A percentile compares a stretch with the other conserved stretches of the same genome.
These are phyloP conservation scores for Euwallacea similis DNA, from an alignment of 1,140 invertebrate genomes.

Conservation along the genomic window DNA sequence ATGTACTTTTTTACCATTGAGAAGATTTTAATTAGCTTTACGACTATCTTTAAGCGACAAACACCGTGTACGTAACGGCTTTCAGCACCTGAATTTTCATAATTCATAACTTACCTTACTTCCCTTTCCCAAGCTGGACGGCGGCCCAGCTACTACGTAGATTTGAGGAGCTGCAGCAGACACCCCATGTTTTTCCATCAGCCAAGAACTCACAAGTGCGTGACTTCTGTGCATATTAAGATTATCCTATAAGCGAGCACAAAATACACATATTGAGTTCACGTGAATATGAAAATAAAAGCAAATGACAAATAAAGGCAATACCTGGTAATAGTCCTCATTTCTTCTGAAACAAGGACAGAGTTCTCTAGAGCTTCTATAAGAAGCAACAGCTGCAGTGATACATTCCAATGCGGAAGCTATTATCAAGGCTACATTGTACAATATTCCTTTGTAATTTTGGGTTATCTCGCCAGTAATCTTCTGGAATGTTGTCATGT, in stretches of 20 bases:
- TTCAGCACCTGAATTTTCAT: too few relatives aligned
- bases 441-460: slow-evolving; percentile 34
- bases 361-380: slow-evolving; percentile 58
- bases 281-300: background rate
- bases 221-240: slow-evolving; percentile 53
- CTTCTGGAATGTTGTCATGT: slow-evolving; percentile 29
- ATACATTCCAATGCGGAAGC: slow-evolving; percentile 59
- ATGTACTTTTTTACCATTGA: too few relatives aligned
- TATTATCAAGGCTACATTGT: slow-evolving; percentile 60
- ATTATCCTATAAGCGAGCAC: slow-evolving; percentile 24
- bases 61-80: too few relatives aligned
- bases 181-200: slow-evolving; percentile 55
- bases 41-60: too few relatives aligned
- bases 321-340: slow-evolving; percentile 45
- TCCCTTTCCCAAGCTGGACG: slow-evolving; percentile 44
- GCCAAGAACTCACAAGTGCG: slow-evolving; percentile 59
- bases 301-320: background rate
- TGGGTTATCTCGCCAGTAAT: slow-evolving; percentile 25
- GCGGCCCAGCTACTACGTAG: slow-evolving; percentile 46
- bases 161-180: slow-evolving; percentile 39
- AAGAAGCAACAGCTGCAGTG: slow-evolving; percentile 58
- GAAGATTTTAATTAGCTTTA: too few relatives aligned
- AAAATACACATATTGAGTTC: background rate
- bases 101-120: slow-evolving; percentile 46
- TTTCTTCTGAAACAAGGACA: slow-evolving; percentile 60